Percentiles rank a stretch among this genome's conserved stretches.
phyloP scores from a whole-genome alignment of 92 coral and sea anemone species.

The Pocillopora grandis region DNA sequence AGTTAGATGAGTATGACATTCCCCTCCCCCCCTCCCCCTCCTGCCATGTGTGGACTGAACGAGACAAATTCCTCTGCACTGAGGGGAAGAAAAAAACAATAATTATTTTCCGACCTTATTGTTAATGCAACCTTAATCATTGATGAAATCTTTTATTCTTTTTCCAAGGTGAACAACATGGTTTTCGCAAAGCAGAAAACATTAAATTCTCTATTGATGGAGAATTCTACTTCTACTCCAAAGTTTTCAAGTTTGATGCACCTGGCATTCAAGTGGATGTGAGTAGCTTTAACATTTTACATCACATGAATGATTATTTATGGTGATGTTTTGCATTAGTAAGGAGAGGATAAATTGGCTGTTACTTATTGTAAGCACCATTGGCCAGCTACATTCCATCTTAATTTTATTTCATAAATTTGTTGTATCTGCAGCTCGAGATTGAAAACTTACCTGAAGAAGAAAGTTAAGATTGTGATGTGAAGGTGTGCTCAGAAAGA shows the following conservation, averaged over 20 bases:
- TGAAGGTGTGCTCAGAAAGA: background rate
- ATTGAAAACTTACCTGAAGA: slow-evolving; percentile 41
- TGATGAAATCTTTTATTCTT: background rate
- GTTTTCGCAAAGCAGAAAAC: slow-evolving; percentile 87
- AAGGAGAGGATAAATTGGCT: too few species aligned
- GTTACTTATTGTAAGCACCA: too few species aligned
- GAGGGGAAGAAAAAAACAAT: too few species aligned
- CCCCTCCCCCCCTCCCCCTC: too few species aligned
- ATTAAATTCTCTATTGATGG: slow-evolving; percentile 80
- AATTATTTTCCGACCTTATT: background rate
- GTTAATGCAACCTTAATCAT: background rate
- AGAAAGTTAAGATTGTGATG: background rate
- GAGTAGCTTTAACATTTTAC: slow-evolving; percentile 1
- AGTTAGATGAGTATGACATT: too few species aligned
- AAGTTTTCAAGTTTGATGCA: slow-evolving; percentile 82
- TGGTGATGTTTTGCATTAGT: background rate
- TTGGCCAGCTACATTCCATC: background rate
- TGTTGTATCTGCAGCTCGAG: slow-evolving; percentile 13
- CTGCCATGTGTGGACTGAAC: too few species aligned
- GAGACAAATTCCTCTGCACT: too few species aligned
- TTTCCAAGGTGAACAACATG: slow-evolving; percentile 89
- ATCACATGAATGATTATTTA: background rate
- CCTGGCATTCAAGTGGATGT: slow-evolving; percentile 81
- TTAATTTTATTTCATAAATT: background rate
- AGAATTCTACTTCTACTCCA: slow-evolving; percentile 91